Evolutionary conservation across 2,797 vertebrate species (phyloP).

Genomic region (Rhyacichthys aspro): DNA sequence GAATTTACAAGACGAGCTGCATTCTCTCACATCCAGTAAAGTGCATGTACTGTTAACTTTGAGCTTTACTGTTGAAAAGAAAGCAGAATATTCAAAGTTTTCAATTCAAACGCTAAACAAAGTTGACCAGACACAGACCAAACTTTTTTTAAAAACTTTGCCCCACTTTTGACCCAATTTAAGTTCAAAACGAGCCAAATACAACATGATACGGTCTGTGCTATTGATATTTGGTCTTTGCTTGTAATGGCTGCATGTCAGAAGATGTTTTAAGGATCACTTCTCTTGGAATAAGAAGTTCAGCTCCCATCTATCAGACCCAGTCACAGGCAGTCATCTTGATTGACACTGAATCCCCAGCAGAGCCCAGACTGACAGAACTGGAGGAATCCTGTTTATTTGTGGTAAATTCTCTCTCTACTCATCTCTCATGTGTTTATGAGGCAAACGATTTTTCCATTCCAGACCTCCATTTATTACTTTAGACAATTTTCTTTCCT

Average conservation of each 20-base stretch:
- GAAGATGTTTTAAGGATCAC: constrained; percentile 17
- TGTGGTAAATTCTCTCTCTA: constrained; percentile 14
- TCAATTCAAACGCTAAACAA: no score
- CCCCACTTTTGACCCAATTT: constrained; percentile 3
- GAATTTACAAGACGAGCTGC: no score
- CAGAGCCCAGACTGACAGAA: constrained; percentile 19
- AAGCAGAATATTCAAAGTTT: no score
- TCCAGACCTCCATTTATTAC: constrained; percentile 5
- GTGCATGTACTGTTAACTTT: no score
- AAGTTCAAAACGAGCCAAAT: neutral
- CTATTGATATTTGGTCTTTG: constrained; percentile 8
- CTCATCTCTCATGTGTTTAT: constrained; percentile 20
- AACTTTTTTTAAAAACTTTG: neutral
- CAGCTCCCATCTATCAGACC: constrained; percentile 21
- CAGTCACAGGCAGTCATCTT: constrained; percentile 21
- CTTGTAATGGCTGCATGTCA: constrained; percentile 7
- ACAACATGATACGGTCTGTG: neutral
- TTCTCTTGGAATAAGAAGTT: constrained; percentile 18
- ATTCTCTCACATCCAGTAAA: no score
- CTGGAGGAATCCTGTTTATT: constrained; percentile 18
- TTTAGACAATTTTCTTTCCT: constrained; percentile 9
- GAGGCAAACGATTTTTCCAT: neutral
- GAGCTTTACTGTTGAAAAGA: no score
- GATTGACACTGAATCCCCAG: constrained; percentile 28
- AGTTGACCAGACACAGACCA: no score